These are phyloP conservation scores for Acromyrmex heyeri DNA, from an alignment of 1,140 invertebrate species.

Conservation along the genomic window DNA sequence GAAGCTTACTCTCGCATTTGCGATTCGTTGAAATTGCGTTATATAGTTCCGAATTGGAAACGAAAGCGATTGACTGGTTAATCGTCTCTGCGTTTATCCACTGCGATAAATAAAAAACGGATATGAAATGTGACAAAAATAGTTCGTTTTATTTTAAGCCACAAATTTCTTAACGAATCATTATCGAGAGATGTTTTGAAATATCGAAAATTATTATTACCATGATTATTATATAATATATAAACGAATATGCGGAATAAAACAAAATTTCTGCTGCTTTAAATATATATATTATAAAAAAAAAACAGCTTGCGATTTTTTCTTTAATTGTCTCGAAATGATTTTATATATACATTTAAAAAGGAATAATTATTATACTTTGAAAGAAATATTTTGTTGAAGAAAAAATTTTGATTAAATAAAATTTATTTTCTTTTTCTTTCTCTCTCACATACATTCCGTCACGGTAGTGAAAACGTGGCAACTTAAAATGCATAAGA, in stretches of 20 bases:
- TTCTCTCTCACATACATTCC: neutral
- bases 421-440: neutral
- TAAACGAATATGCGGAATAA: neutral
- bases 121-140: neutral
- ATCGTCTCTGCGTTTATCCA: neutral
- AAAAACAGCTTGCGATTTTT: neutral
- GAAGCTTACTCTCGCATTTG: neutral
- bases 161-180: neutral
- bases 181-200: neutral
- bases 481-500: conserved; percentile 33
- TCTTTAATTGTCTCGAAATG: neutral
- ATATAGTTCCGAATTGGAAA: neutral
- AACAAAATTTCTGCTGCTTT: neutral
- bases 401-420: neutral
- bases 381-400: no score
- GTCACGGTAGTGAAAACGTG: conserved; percentile 35
- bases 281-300: neutral
- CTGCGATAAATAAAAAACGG: neutral
- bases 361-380: neutral
- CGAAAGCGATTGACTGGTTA: neutral
- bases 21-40: conserved; percentile 2
- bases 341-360: neutral
- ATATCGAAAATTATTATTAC: neutral
- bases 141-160: neutral
- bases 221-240: neutral